Evolutionary conservation across 2,888 invertebrate genomes (phyloP), one percentile per base, ranked within the genome.

Genomic region (Flexamia atlantica): DNA sequence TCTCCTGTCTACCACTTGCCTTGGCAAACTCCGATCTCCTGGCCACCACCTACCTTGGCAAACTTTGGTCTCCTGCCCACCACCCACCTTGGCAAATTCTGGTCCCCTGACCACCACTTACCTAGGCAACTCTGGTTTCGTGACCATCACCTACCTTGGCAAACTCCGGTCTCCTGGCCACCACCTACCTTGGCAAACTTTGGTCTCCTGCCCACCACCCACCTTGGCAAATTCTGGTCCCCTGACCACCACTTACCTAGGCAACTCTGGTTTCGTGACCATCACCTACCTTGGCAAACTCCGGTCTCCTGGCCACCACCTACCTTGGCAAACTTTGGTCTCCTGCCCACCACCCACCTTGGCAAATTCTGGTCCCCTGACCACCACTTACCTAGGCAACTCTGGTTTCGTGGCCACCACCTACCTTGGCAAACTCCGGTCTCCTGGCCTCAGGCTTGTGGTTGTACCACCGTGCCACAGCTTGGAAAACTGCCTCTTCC

Each of bases 401-500:
- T 90, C 89, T 23, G 92, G 88, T 50, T 89, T n/a, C n/a, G n/a
- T n/a, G n/a, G n/a, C 12, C 14, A 46, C 20, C 20, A 74, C 68
- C 64, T 86, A 90, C 90, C 88, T 89, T 88, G 84, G 89, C 88
- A 86, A 91, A 90, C 40, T 89, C 87, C 30, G 87, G 86, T 68
- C 88, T 87, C 40, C 90, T 87, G 10, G 88, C 86, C 4, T 89
- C 88, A 17, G 88, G 86, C 84, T 89, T 89, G 86, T 90, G 89
- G 74, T 89, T 87, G 36, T 90, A 88, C 92, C 92, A 92, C n/a
- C 88, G 87, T 40, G 90, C 88, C 23, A 90, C 90, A 17, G 91
- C 90, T 86, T 90, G 89, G 87, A 91, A 91, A 0, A 92, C 91
- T 32, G 89, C 87, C 87, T 92, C 92, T 87, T 92, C 92, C 79